These are phyloP conservation scores for Oreochromis spilurus DNA, from an alignment of 2,113 vertebrate species.

Conservation along the genomic window DNA sequence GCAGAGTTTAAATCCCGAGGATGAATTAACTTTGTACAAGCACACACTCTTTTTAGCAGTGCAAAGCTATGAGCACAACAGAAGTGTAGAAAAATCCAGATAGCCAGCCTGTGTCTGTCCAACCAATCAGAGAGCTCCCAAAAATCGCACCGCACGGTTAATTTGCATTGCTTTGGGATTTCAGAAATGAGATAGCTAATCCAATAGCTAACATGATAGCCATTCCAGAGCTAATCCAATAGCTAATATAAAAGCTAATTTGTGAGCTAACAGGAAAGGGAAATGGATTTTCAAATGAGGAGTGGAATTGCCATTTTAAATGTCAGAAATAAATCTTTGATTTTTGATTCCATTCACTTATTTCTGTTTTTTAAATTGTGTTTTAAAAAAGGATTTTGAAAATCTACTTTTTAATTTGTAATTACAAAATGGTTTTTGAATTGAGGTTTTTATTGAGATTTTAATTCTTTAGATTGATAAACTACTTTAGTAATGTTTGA, in stretches of 20 bases:
- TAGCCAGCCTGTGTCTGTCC: not conserved
- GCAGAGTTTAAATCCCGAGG: not conserved
- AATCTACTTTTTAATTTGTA: not conserved
- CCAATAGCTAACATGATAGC: not conserved
- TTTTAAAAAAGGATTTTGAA: not conserved
- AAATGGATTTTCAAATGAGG: not conserved
- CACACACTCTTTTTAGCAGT: not conserved
- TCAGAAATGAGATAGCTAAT: not conserved
- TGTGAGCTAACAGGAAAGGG: not conserved
- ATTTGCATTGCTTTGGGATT: not conserved
- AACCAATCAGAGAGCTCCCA: not conserved
- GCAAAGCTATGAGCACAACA: not conserved
- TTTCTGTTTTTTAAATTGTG: not conserved
- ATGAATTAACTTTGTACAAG: not conserved
- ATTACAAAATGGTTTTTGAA: not conserved
- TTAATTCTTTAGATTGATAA: not conserved
- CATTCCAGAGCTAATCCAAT: not conserved
- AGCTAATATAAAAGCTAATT: not conserved
- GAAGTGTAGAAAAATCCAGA: not conserved
- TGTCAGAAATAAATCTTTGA: not conserved
- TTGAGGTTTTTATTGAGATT: not conserved
- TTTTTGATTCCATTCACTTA: not conserved
- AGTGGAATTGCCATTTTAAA: not conserved
- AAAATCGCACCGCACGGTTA: accelerated
- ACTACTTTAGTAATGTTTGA: not conserved